Conservation (phyloP, 64 coral and sea anemone genomes). For the Actinia tenebrosa region DNA sequence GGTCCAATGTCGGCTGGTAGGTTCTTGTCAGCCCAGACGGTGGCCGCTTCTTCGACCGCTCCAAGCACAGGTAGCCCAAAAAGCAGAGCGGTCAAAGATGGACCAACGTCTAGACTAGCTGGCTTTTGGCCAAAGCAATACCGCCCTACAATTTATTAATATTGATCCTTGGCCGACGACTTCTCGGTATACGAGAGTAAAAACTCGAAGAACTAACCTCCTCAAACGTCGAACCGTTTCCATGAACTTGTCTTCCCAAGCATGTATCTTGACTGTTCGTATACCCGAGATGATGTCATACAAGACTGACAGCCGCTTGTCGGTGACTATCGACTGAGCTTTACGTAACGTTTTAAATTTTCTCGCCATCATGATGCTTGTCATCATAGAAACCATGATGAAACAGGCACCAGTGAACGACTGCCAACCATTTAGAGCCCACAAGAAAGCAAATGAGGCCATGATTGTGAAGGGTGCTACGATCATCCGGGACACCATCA, state of each 20-base stretch:
- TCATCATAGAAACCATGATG: not conserved
- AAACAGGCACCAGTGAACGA: not conserved
- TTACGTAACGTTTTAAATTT: not conserved
- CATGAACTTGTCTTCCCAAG: slow-evolving; percentile 33
- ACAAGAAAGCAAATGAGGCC: not conserved
- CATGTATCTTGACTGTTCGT: slow-evolving; percentile 37
- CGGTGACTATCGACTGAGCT: not conserved
- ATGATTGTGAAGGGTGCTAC: too few relatives aligned
- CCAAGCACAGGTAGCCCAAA: too few relatives aligned
- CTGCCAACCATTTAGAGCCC: slow-evolving; percentile 22
- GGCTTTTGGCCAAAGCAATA: too few relatives aligned
- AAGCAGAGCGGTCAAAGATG: too few relatives aligned
- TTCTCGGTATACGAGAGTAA: too few relatives aligned
- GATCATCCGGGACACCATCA: not conserved
- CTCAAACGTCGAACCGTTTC: not conserved
- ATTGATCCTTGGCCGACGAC: too few relatives aligned
- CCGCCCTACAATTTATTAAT: too few relatives aligned
- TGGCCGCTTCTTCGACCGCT: too few relatives aligned
- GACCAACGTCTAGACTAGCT: too few relatives aligned
- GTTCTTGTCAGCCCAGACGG: too few relatives aligned
- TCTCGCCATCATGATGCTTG: too few relatives aligned
- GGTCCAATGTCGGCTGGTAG: too few relatives aligned
- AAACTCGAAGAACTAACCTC: slow-evolving; percentile 5
- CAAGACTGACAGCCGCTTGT: not conserved
- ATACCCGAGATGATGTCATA: slow-evolving; percentile 30